Percentiles rank a stretch among this genome's conserved stretches.
Evolutionary conservation across 2,888 invertebrate species (phyloP).

Genomic region (Sphaerophoria rueppellii): DNA sequence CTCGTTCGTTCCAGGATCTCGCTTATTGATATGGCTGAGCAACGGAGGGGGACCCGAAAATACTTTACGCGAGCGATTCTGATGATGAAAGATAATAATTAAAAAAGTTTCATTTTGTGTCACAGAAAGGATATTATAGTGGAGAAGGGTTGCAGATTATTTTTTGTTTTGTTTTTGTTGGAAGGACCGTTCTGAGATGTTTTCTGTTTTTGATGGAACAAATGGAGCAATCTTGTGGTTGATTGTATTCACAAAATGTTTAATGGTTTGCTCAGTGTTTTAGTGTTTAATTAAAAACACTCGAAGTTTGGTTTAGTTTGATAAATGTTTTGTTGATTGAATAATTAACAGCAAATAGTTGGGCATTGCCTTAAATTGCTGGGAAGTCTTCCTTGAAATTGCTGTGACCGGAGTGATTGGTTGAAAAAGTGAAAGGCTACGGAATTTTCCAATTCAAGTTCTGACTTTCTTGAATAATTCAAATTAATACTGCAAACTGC

Average conservation of each 20-base stretch:
- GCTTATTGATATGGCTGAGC: neutral
- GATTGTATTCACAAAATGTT: neutral
- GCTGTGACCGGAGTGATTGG: too few species aligned
- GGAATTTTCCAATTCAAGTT: too few species aligned
- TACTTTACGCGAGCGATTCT: constrained; percentile 22
- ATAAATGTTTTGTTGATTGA: constrained; percentile 16
- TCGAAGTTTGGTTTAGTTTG: neutral
- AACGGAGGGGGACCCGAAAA: constrained; percentile 4
- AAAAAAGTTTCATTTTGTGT: constrained; percentile 53
- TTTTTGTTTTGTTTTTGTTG: neutral
- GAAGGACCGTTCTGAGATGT: neutral
- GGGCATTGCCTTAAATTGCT: neutral
- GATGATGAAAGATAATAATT: constrained; percentile 55
- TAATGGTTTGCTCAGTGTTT: constrained; percentile 20
- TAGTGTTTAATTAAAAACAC: constrained; percentile 14
- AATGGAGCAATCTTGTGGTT: neutral
- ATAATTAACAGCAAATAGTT: neutral
- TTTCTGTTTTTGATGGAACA: constrained; percentile 16
- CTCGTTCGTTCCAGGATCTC: constrained; percentile 1
- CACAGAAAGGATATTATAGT: neutral
- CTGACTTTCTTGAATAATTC: too few species aligned
- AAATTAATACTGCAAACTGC: neutral
- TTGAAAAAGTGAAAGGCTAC: too few species aligned
- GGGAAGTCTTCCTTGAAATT: neutral
- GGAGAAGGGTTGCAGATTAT: constrained; percentile 18